phyloP scores from a whole-genome alignment of 1,140 invertebrate species.

The Proctacanthus coquilletti region DNA sequence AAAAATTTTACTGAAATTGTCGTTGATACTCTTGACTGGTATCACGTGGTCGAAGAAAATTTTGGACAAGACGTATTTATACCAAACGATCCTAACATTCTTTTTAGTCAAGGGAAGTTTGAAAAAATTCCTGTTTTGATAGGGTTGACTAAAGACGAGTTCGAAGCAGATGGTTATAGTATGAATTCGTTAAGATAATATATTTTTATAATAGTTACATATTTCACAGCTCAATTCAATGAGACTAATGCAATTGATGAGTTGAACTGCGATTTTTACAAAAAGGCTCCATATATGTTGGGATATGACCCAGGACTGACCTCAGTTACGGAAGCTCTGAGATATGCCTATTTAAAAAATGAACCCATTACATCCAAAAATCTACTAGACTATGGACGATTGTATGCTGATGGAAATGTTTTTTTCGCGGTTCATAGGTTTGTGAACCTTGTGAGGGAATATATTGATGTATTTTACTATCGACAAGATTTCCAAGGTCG shows the following conservation, averaged over 20 bases:
- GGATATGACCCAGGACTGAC: not conserved
- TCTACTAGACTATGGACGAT: not conserved
- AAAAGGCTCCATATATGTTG: not conserved
- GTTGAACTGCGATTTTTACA: too few relatives aligned
- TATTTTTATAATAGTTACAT: too few relatives aligned
- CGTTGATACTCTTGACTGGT: not conserved
- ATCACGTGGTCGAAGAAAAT: not conserved
- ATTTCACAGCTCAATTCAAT: not conserved
- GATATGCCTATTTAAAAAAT: not conserved
- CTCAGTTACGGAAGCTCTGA: not conserved
- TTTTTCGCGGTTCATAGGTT: not conserved
- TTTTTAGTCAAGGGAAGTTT: not conserved
- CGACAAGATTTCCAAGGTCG: not conserved
- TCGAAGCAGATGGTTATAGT: not conserved
- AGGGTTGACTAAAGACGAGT: not conserved
- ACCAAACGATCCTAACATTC: not conserved
- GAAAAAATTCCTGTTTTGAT: not conserved
- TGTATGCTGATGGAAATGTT: not conserved
- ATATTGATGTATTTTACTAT: conserved; percentile 1
- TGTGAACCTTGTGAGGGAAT: not conserved
- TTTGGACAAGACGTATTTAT: not conserved
- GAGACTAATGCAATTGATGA: not conserved
- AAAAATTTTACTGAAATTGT: not conserved
- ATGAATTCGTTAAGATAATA: too few relatives aligned
- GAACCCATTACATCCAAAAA: not conserved